Conservation (phyloP, 1,140 invertebrate genomes). For the Cotesia glomerata region DNA sequence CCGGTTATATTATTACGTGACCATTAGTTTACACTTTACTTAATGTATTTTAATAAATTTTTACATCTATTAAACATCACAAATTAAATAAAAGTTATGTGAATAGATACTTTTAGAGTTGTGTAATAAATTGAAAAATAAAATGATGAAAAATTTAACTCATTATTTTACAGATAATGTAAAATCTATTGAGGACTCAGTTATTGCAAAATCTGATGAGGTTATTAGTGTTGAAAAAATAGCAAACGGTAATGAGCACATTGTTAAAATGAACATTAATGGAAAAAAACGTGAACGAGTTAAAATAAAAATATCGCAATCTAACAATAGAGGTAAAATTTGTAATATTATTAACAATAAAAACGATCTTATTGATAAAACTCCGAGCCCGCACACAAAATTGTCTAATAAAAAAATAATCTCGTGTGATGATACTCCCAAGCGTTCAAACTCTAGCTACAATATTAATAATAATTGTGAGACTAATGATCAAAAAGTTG, state of each 20-base stretch:
- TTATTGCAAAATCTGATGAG: constrained; percentile 19
- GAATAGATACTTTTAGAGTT: not conserved
- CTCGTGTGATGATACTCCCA: constrained; percentile 34
- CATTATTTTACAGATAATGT: constrained; percentile 49
- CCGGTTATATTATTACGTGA: too few relatives aligned
- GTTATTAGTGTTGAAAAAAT: constrained; percentile 35
- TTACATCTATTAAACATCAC: too few relatives aligned
- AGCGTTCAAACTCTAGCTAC: constrained; percentile 14
- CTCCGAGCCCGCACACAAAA: constrained; percentile 40
- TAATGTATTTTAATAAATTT: not conserved
- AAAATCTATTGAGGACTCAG: constrained; percentile 30
- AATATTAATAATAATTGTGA: constrained; percentile 1
- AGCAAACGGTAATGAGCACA: not conserved
- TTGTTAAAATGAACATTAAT: not conserved
- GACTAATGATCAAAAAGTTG: constrained; percentile 4
- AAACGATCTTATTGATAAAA: constrained; percentile 49
- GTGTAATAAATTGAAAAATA: not conserved
- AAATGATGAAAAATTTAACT: constrained; percentile 53
- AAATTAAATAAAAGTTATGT: not conserved
- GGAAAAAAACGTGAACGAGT: constrained; percentile 45
- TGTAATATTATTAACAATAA: constrained; percentile 47
- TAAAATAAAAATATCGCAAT: constrained; percentile 48
- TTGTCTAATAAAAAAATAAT: not conserved
- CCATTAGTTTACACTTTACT: too few relatives aligned
- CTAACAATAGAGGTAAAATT: constrained; percentile 19